Conservation (phyloP, 1,140 invertebrate genomes). For the Drosophila equinoxialis region DNA sequence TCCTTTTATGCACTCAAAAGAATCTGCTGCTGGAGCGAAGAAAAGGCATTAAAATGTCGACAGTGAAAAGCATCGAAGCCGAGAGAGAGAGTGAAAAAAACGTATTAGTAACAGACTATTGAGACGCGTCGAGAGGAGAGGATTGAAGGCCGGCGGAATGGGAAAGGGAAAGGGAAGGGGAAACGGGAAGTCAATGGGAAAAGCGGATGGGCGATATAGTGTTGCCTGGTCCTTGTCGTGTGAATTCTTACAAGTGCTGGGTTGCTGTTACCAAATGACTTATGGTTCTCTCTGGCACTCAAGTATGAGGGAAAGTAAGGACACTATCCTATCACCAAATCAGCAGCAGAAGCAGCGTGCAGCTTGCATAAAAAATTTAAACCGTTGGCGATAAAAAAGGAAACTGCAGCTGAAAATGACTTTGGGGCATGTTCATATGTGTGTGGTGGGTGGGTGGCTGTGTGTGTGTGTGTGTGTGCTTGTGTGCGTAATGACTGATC, state of each 20-base stretch:
- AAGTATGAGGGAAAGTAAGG: conserved; percentile 23
- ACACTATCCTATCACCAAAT: conserved; percentile 76
- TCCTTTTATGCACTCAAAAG: conserved; percentile 77
- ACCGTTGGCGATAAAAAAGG: conserved; percentile 71
- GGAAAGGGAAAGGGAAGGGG: conserved; percentile 2
- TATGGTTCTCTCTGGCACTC: conserved; percentile 64
- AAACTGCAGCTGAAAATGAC: conserved; percentile 59
- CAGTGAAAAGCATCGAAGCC: conserved; percentile 51
- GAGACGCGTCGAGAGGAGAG: conserved; percentile 56
- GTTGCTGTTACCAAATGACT: conserved; percentile 66
- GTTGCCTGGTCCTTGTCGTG: conserved; percentile 42
- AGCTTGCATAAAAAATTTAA: conserved; percentile 77
- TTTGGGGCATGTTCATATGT: conserved; percentile 55
- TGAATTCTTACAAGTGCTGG: conserved; percentile 70
- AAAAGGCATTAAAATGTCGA: conserved; percentile 78
- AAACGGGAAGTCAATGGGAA: conserved; percentile 24
- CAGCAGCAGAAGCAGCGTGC: conserved; percentile 54
- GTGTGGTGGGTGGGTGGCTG: conserved; percentile 11
- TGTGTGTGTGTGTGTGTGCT: conserved; percentile 25
- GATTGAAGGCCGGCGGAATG: background rate
- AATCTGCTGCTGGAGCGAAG: conserved; percentile 61
- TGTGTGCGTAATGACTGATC: conserved; percentile 79
- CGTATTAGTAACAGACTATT: conserved; percentile 81
- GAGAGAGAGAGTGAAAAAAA: conserved; percentile 36
- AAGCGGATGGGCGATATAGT: background rate